Base-by-base conservation (phyloP, 2,888 invertebrate genomes). In the Drosophila borealis region DNA sequence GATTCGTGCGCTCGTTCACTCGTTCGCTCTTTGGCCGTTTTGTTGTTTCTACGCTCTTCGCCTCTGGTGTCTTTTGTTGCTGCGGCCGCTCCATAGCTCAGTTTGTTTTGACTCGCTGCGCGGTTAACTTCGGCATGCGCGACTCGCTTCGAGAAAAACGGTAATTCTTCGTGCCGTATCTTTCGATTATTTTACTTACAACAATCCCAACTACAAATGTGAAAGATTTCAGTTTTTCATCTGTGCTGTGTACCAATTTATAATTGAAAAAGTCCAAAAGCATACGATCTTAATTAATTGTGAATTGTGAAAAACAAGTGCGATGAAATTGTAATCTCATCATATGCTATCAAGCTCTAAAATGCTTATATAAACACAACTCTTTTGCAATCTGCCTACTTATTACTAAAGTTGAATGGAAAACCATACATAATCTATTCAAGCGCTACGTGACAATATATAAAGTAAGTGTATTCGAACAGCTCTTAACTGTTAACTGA, bases 61-160 rank as follows among this genome's bases (percentile, higher is more conserved):
- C 42, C 56, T 62, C 9, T 59, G 48, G 71, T 75, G 34, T 60
- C 54, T 69, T 54, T 42, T 45, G 49, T 33, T 69, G 29, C 21
- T 14, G 21, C 37, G 42, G 53, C 36, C 50, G 61, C 50, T 65
- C 57, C 17, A 34, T 8, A 57, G 25, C 65, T 85, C 70, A 85
- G 84, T 85, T 75, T 74, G 70, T 77, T 77, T 73, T 66, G 66
- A 81, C 78, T 81, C 79, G 81, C 46, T 74, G 87, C 74, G 74
- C 81, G 71, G 70, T 57, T 68, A 74, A 87, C 84, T 81, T 83
- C 76, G 71, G 56, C 51, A 45, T 72, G 72, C 70, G 81, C 76
- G 68, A 53, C 51, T 66, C n/a, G 59, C 44, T 65, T 49, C 37
- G n/a, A 14, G 54, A 17, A 53, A 41, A 39, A 29, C 39, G 57